phyloP scores from a whole-genome alignment of 1,140 invertebrate species.

The Telenomus remus region DNA sequence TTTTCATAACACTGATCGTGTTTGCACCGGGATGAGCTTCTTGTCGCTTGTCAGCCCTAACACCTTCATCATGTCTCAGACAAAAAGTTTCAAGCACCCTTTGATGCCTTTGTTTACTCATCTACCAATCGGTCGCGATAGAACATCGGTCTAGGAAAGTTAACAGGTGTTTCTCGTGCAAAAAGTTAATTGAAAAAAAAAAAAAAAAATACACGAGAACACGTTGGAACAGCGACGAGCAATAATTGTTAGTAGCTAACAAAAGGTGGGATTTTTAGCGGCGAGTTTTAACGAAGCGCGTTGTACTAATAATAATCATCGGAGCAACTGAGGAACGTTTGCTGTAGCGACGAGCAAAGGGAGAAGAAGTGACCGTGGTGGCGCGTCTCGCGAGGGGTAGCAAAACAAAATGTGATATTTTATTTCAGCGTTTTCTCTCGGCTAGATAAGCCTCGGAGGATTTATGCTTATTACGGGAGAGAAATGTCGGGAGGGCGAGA shows the following conservation, averaged over 20 bases:
- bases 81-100: no score
- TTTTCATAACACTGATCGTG: no score
- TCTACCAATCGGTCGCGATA: no score
- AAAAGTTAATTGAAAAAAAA: no score
- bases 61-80: no score
- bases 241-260: background rate
- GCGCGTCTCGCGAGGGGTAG: conserved; percentile 60
- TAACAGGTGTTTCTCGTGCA: no score
- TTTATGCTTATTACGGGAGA: conserved; percentile 75
- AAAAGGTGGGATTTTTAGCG: background rate
- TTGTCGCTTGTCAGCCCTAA: background rate
- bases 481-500: conserved; percentile 57
- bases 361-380: conserved; percentile 50
- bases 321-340: conserved; percentile 30
- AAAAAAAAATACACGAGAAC: no score
- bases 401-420: conserved; percentile 73
- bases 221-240: no score
- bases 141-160: no score
- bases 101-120: no score
- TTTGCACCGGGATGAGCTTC: background rate
- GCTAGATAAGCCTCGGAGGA: conserved; percentile 74
- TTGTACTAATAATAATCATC: conserved; percentile 46
- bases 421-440: conserved; percentile 74
- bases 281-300: conserved; percentile 33
- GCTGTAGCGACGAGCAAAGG: conserved; percentile 20